Conservation (phyloP, 2,797 vertebrate species). For the Poecilia gillii region DNA sequence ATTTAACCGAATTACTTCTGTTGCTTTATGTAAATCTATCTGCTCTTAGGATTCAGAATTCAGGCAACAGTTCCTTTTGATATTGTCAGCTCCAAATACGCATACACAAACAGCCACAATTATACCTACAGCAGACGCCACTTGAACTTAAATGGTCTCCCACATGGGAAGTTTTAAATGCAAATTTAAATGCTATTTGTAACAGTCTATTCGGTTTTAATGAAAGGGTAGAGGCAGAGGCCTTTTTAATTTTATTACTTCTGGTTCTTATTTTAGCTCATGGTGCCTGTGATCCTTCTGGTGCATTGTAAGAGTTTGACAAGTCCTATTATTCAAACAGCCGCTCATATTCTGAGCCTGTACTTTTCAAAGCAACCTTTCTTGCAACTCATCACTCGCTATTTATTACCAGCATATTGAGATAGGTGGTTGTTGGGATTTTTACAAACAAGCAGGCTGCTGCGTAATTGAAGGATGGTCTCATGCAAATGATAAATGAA, state of each 20-base stretch:
- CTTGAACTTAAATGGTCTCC: constrained; percentile 40
- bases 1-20: neutral
- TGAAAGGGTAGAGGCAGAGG: constrained; percentile 56
- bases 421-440: constrained; percentile 51
- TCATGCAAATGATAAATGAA: constrained; percentile 7
- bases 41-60: neutral
- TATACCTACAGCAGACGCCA: neutral
- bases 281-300: constrained; percentile 64
- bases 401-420: constrained; percentile 65
- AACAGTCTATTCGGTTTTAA: constrained; percentile 63
- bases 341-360: constrained; percentile 58
- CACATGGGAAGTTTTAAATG: constrained; percentile 54
- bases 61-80: constrained; percentile 6
- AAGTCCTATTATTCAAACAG: constrained; percentile 73
- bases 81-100: constrained; percentile 9
- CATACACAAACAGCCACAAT: constrained; percentile 5
- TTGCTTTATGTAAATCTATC: neutral
- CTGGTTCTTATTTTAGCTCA: constrained; percentile 67
- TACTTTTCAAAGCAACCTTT: constrained; percentile 66
- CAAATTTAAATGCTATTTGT: constrained; percentile 49
- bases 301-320: constrained; percentile 68
- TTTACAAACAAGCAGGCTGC: constrained; percentile 48
- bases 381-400: constrained; percentile 47
- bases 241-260: constrained; percentile 71
- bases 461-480: constrained; percentile 36